Conservation (phyloP, 2,797 vertebrate species). For the Paramormyrops hopkinsi region DNA sequence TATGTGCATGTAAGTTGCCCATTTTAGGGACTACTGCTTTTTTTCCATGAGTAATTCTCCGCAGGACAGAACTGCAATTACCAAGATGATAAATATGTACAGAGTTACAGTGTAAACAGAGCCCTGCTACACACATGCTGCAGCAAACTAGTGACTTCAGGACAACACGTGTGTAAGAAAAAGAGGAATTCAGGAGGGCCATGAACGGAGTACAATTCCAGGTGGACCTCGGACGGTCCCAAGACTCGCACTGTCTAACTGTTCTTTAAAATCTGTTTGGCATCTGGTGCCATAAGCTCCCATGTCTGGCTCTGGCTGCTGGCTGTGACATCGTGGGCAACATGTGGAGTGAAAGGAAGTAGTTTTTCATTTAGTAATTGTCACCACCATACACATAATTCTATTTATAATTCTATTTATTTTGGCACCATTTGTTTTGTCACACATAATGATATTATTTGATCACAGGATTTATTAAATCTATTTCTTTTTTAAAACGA, state of each 20-base stretch:
- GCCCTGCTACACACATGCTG: neutral
- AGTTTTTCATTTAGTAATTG: neutral
- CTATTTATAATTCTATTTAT: too few relatives aligned
- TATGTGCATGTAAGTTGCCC: neutral
- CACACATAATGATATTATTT: neutral
- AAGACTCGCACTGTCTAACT: neutral
- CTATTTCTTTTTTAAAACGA: neutral
- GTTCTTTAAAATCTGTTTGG: neutral
- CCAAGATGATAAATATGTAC: constrained; percentile 6
- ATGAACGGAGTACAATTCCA: neutral
- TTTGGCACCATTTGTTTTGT: neutral
- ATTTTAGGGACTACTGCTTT: neutral
- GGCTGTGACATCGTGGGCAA: neutral
- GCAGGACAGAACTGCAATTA: constrained; percentile 9
- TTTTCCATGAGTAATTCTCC: neutral
- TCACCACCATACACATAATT: neutral
- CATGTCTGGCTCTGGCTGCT: neutral
- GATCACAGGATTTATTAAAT: neutral
- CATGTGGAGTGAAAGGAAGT: neutral
- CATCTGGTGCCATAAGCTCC: neutral
- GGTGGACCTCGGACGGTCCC: neutral
- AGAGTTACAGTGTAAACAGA: neutral
- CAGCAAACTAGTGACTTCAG: neutral
- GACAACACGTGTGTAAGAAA: neutral
- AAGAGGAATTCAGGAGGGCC: neutral